Percentiles rank a stretch among this genome's conserved stretches.
Conservation (phyloP, 2,113 vertebrate genomes). For the Thamnaconus septentrionalis region DNA sequence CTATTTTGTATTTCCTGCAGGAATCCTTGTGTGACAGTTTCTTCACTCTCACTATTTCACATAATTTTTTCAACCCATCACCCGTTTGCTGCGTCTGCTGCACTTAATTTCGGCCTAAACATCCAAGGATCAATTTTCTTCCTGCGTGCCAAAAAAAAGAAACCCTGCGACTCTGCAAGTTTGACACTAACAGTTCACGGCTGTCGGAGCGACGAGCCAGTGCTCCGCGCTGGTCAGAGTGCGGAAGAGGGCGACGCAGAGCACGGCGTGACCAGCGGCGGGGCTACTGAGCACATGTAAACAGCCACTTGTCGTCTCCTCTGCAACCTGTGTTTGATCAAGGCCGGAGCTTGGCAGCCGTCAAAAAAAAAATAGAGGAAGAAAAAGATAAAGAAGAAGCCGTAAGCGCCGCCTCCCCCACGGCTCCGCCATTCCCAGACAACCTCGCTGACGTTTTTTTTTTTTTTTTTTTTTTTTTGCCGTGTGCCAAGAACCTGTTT, state of each 20-base stretch:
- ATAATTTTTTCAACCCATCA: too few relatives aligned
- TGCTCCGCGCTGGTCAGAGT: conserved; percentile 9
- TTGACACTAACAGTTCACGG: conserved; percentile 3
- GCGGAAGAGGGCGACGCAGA: conserved; percentile 28
- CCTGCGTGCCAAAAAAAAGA: too few relatives aligned
- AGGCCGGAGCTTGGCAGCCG: conserved; percentile 44
- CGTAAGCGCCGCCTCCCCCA: conserved; percentile 40
- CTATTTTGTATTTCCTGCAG: too few relatives aligned
- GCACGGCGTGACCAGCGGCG: conserved; percentile 11
- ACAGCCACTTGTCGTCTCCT: conserved; percentile 52
- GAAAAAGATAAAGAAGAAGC: background rate
- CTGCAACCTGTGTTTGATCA: conserved; percentile 62
- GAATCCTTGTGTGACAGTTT: too few relatives aligned
- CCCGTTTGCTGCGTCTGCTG: too few relatives aligned
- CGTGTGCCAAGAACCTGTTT: conserved; percentile 66
- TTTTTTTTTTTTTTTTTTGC: conserved; percentile 42
- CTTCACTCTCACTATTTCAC: too few relatives aligned
- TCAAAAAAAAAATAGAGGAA: conserved; percentile 9
- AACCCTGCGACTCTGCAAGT: too few relatives aligned
- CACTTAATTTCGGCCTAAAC: too few relatives aligned
- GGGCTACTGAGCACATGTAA: conserved; percentile 28
- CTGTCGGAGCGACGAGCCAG: background rate
- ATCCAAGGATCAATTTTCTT: too few relatives aligned
- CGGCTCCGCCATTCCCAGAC: conserved; percentile 57
- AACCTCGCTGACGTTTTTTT: conserved; percentile 20